A percentile compares a stretch with the other conserved stretches of the same genome.
phyloP scores from a whole-genome alignment of 1,140 invertebrate species.

The Drosophila asahinai region DNA sequence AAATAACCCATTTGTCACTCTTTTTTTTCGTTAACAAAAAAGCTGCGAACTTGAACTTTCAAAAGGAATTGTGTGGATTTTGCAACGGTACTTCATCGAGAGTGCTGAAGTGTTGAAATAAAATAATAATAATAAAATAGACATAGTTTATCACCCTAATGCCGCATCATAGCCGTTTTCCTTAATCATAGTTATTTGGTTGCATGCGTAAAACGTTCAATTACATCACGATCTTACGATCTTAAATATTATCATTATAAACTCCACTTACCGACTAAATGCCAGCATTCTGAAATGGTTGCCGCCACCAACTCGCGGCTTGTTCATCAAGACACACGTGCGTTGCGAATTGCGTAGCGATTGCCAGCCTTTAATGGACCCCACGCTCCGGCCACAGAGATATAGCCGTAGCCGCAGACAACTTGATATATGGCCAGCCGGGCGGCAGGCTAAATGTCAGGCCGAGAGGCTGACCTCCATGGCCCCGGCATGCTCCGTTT shows the following conservation, averaged over 20 bases:
- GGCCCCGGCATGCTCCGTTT: slow-evolving; percentile 57
- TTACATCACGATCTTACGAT: slow-evolving; percentile 63
- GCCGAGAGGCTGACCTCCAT: slow-evolving; percentile 71
- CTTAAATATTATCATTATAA: slow-evolving; percentile 71
- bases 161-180: slow-evolving; percentile 12
- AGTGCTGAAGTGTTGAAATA: slow-evolving; percentile 26
- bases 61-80: slow-evolving; percentile 29
- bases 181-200: slow-evolving; percentile 40
- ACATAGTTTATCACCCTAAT: slow-evolving; percentile 29
- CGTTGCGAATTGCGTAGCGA: slow-evolving; percentile 73
- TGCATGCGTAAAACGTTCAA: slow-evolving; percentile 58
- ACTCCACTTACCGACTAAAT: slow-evolving; percentile 60
- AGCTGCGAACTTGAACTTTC: slow-evolving; percentile 76
- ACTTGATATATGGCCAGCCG: slow-evolving; percentile 39
- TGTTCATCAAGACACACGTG: slow-evolving; percentile 72
- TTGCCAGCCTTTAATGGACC: slow-evolving; percentile 35
- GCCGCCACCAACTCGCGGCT: slow-evolving; percentile 24
- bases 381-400: slow-evolving; percentile 7
- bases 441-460: slow-evolving; percentile 71
- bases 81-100: slow-evolving; percentile 10
- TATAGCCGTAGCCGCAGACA: slow-evolving; percentile 23
- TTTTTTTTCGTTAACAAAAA: slow-evolving; percentile 42
- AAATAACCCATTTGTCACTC: slow-evolving; percentile 72
- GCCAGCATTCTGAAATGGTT: slow-evolving; percentile 69
- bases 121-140: slow-evolving; percentile 5